A percentile compares a stretch with the other conserved stretches of the same genome.
phyloP scores from a whole-genome alignment of 1,140 invertebrate genomes.

The Triops cancriformis region DNA sequence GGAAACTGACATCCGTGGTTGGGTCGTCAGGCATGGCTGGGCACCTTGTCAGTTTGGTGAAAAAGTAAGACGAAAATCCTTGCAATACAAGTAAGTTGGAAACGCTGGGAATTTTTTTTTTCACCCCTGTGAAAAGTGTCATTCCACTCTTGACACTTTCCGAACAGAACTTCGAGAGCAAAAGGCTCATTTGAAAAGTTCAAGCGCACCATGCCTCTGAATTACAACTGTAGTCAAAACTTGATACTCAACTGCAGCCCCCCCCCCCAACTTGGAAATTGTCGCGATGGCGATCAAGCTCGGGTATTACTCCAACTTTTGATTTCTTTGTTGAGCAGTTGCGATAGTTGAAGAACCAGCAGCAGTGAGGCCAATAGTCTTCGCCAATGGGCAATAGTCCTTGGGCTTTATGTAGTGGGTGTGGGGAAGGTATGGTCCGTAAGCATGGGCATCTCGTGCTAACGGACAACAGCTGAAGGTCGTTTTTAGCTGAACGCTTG shows the following conservation, averaged over 20 bases:
- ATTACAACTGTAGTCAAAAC: too few relatives aligned
- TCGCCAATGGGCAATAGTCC: not conserved
- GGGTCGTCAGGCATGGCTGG: constrained; percentile 1
- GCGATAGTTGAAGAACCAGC: not conserved
- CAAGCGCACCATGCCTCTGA: too few relatives aligned
- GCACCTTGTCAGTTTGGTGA: not conserved
- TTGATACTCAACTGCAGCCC: too few relatives aligned
- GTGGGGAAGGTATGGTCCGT: too few relatives aligned
- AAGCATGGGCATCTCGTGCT: too few relatives aligned
- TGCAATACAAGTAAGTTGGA: too few relatives aligned
- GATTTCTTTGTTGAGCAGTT: not conserved
- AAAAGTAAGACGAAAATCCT: not conserved
- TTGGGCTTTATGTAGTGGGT: not conserved
- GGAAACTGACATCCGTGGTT: constrained; percentile 12
- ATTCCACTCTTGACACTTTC: too few relatives aligned
- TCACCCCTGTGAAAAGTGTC: too few relatives aligned
- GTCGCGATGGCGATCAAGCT: not conserved
- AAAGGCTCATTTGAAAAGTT: too few relatives aligned
- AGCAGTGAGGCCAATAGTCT: not conserved
- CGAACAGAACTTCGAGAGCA: too few relatives aligned
- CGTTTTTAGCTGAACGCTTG: not conserved
- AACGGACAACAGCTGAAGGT: not conserved
- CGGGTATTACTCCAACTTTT: not conserved
- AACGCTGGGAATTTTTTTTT: too few relatives aligned
- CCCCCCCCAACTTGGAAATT: not conserved